Evolutionary conservation across 2,888 invertebrate species (phyloP).

Genomic region (Cephus nigrinus): DNA sequence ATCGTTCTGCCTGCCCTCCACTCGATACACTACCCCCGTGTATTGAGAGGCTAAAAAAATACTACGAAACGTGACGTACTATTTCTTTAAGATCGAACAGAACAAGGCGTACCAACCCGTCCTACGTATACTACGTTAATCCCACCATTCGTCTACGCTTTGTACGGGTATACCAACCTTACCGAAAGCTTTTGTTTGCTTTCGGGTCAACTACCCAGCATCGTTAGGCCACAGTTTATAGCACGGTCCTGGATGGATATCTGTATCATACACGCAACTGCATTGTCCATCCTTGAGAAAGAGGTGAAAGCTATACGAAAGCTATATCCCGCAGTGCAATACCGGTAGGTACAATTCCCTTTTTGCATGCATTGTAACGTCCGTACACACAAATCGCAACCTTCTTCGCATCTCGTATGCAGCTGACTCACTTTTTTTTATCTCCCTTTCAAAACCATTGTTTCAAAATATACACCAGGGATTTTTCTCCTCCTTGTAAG

Average conservation of each 20-base stretch:
- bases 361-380: not conserved
- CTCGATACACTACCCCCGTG: not conserved
- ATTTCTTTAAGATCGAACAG: conserved; percentile 13
- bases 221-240: conserved; percentile 10
- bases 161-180: conserved; percentile 4
- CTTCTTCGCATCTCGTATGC: not conserved
- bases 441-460: not conserved
- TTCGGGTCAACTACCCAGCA: conserved; percentile 15
- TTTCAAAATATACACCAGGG: not conserved
- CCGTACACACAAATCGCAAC: not conserved
- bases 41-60: conserved; percentile 3
- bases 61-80: not conserved
- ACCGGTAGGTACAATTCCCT: not conserved
- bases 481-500: not conserved
- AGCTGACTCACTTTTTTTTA: not conserved
- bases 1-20: not conserved
- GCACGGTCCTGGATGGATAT: not conserved
- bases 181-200: conserved; percentile 16
- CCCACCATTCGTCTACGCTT: not conserved
- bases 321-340: not conserved
- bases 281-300: not conserved
- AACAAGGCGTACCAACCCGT: not conserved
- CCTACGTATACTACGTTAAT: not conserved
- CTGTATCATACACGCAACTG: not conserved
- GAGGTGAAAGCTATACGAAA: not conserved